Percentiles rank a stretch among this genome's conserved stretches.
Conservation (phyloP, 2,113 vertebrate genomes). For the Thunnus maccoyii region DNA sequence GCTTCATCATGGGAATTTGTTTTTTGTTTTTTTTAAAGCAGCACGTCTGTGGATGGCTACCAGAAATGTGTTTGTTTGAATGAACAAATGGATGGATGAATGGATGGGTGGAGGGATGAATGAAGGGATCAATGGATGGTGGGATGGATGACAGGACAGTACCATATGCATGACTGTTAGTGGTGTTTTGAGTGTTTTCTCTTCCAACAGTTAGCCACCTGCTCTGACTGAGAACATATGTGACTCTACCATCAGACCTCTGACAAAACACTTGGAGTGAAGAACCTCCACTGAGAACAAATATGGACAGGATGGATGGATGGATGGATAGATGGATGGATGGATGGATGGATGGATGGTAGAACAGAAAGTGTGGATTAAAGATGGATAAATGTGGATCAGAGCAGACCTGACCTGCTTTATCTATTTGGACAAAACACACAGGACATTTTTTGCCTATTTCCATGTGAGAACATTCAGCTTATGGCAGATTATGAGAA, state of each 20-base stretch:
- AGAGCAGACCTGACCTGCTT: conserved; percentile 57
- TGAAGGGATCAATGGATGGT: not conserved
- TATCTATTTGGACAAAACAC: conserved; percentile 50
- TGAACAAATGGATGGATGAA: conserved; percentile 11
- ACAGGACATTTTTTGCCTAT: conserved; percentile 6
- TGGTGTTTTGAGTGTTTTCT: conserved; percentile 55
- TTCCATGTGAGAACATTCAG: conserved; percentile 52
- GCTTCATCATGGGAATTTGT: not conserved
- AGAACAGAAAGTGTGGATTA: conserved; percentile 53
- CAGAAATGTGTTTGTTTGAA: not conserved
- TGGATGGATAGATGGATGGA: conserved; percentile 5
- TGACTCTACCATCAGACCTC: conserved; percentile 59
- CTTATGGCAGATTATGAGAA: conserved; percentile 64
- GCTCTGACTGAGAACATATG: conserved; percentile 80
- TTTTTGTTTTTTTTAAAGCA: not conserved
- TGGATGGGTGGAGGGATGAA: conserved; percentile 9
- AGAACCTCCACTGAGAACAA: conserved; percentile 71
- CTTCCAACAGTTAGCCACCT: conserved; percentile 73
- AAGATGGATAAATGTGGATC: conserved; percentile 58
- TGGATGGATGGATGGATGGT: not conserved
- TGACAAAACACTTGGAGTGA: conserved; percentile 62
- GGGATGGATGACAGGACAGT: conserved; percentile 17
- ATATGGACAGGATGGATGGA: conserved; percentile 64
- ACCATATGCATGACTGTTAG: conserved; percentile 52
- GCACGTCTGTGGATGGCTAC: not conserved